These are phyloP conservation scores for Ridgeia piscesae DNA, from an alignment of 1,140 invertebrate species.

Conservation along the genomic window DNA sequence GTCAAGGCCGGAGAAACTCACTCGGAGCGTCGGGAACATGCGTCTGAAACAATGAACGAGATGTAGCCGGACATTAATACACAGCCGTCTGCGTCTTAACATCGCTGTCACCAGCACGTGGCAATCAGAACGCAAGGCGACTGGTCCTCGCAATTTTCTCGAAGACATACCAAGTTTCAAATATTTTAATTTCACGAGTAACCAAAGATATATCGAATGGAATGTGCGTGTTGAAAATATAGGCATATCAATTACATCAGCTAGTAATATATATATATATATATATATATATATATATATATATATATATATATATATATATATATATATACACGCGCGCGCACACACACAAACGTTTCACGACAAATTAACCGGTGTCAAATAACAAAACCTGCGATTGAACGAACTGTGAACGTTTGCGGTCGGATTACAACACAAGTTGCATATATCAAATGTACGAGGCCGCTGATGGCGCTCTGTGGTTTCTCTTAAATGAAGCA, in stretches of 20 bases:
- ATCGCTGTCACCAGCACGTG: too few species aligned
- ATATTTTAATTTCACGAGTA: background rate
- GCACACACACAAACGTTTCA: too few species aligned
- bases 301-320: too few species aligned
- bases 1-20: constrained; percentile 83
- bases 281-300: too few species aligned
- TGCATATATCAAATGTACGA: too few species aligned
- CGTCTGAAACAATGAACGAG: constrained; percentile 65
- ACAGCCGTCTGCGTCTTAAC: too few species aligned
- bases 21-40: constrained; percentile 96
- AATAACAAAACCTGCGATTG: too few species aligned
- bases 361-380: too few species aligned
- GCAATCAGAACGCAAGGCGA: background rate
- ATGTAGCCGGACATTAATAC: background rate
- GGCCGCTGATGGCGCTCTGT: background rate
- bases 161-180: background rate
- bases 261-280: background rate
- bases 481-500: background rate
- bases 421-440: too few species aligned
- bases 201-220: background rate
- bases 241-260: too few species aligned
- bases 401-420: too few species aligned
- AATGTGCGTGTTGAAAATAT: background rate
- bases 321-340: too few species aligned
- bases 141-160: background rate